Evolutionary conservation across 2,888 invertebrate genomes (phyloP), one percentile per base, ranked within the genome.

Genomic region (Protonemura montana): DNA sequence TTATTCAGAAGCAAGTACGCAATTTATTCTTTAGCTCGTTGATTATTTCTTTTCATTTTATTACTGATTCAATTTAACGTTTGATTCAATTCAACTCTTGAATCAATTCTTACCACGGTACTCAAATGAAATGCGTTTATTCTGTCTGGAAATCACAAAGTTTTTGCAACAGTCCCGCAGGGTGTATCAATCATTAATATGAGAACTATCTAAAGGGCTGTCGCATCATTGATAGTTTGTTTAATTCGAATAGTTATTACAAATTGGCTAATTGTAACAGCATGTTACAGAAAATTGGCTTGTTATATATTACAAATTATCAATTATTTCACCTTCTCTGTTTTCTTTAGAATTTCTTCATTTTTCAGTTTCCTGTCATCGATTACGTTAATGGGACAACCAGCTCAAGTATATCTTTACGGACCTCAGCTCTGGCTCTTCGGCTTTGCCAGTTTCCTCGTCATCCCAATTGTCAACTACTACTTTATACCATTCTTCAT

Each of bases 351-450:
- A 21, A 2, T 59, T 59, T 59, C 6, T 59, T 42, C 30, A n/a
- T 87, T 76, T 86, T 86, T 5, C 89, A 92, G 92, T 86, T 92
- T 92, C 88, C 91, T 93, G 89, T 92, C 92, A 0, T 93, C 93
- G 59, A 92, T 93, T 78, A 92, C 93, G 0, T 90, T 93, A 35
- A 90, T 93, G 85, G 92, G 92, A 0, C 92, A 92, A 85, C 93
- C 93, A 0, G 91, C 92, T 0, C 93, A 93, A 88, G 91, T 93
- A 85, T 93, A 93, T 88, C 89, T 90, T 81, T 92, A 90, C 87
- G 93, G 93, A 10, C 91, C 92, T 0, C 91, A 92, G 87, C 88
- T 89, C 87, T 90, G 90, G 90, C 86, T 90, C 76, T 89, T 90
- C 84, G 90, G 90, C 21, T 86, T 89, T 3, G 89, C 90, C 6